Conservation (phyloP, 2,113 vertebrate species). For the Toxostoma redivivum region DNA sequence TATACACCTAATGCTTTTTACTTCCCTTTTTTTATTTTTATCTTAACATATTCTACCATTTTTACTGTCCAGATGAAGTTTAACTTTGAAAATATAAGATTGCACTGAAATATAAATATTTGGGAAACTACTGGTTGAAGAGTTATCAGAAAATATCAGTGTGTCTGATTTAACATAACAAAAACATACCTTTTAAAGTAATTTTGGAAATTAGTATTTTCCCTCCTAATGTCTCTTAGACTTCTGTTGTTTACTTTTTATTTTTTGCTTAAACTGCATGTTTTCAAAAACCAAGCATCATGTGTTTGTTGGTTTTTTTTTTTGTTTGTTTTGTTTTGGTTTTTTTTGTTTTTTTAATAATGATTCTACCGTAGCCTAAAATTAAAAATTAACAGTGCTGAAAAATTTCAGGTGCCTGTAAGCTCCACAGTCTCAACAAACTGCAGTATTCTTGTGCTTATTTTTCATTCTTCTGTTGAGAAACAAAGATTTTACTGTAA, state of each 20-base stretch:
- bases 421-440: neutral
- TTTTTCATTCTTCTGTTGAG: neutral
- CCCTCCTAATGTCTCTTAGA: neutral
- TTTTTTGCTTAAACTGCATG: neutral
- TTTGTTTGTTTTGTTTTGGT: too few relatives aligned
- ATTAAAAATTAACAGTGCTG: neutral
- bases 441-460: neutral
- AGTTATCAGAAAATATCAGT: neutral
- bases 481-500: neutral
- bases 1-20: neutral
- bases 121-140: neutral
- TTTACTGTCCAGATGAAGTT: neutral
- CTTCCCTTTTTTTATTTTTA: neutral
- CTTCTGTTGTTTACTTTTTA: neutral
- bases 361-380: rapidly evolving
- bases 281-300: rapidly evolving
- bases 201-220: neutral
- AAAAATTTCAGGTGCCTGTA: neutral
- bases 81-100: neutral
- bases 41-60: neutral
- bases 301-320: neutral
- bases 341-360: neutral
- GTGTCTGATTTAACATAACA: neutral
- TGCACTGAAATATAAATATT: neutral
- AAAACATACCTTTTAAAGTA: neutral